Base-by-base conservation (phyloP, 2,888 invertebrate genomes). In the Campoplex nolae region DNA sequence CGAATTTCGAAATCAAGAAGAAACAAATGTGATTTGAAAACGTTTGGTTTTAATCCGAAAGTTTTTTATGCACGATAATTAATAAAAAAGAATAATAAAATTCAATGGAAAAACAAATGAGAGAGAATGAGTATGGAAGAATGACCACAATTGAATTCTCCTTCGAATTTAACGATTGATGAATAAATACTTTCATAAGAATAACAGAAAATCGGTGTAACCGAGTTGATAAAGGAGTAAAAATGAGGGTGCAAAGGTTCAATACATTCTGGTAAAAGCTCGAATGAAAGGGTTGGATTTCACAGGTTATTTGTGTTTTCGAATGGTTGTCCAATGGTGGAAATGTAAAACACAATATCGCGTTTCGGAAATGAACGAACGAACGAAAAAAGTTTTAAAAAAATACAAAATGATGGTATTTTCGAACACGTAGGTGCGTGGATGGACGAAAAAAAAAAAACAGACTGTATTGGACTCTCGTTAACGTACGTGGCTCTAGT, bases 341-440 rank as follows among this genome's bases (percentile, higher is more conserved):
- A 71, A 71, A 54, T 28, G 51, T 51, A 32, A 56, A 48, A 74
- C 48, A 48, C 81, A 76, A 73, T 82, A 35, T 76, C 67, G 58
- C 77, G 85, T 73, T 38, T 56, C 67, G 67, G 28, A 35, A 73
- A 58, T 74, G 73, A 42, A 77, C 73, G 56, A 77, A 35, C 45
- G 42, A 74, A 56, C 3, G 6, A 38, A 75, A 62, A 56, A 23
- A 23, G 0, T 0, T 23, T 23, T 0, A 23, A 23, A 23, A 23
- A 23, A 23, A 23, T 23, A 23, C 23, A 23, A 23, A 77, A 35
- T n/a, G 18, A 67, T 45, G 38, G 67, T 54, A 28, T 51, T 8
- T 32, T 13, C 18, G 48, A 45, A 28, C 2, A 35, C 38, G 23
- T 68, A 32, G 38, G 16, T 42, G 23, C 8, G 38, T 45, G 28